Conservation (phyloP, 2,113 vertebrate genomes). For the Paramormyrops kingsleyae region DNA sequence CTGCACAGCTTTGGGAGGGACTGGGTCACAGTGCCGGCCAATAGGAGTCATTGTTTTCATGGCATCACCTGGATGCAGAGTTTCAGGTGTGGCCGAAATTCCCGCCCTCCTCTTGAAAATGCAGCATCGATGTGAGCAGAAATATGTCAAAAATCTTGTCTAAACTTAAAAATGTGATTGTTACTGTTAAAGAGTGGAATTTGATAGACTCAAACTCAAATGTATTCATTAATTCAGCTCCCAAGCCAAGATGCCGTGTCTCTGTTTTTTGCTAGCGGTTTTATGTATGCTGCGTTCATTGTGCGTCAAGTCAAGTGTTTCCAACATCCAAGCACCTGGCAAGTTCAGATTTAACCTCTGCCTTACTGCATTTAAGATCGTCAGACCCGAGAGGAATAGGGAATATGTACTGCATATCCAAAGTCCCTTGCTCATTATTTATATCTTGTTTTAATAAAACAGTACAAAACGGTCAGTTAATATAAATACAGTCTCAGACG, state of each 20-base stretch:
- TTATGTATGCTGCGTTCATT: neutral
- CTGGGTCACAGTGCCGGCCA: slow-evolving; percentile 52
- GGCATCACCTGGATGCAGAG: slow-evolving; percentile 22
- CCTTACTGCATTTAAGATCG: slow-evolving; percentile 68
- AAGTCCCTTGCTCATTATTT: slow-evolving; percentile 45
- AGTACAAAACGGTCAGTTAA: slow-evolving; percentile 25
- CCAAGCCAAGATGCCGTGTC: neutral
- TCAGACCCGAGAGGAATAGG: slow-evolving; percentile 45
- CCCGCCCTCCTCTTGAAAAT: slow-evolving; percentile 40
- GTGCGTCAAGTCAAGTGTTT: slow-evolving; percentile 31
- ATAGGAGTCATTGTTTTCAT: slow-evolving; percentile 60
- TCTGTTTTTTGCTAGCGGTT: neutral
- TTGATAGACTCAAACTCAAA: neutral
- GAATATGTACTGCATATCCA: slow-evolving; percentile 41
- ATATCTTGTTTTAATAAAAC: slow-evolving; percentile 30
- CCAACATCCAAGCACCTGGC: slow-evolving; percentile 35
- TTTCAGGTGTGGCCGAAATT: slow-evolving; percentile 43
- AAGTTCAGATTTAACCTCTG: slow-evolving; percentile 48
- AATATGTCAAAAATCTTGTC: neutral
- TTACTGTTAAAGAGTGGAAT: neutral
- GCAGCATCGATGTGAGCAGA: slow-evolving; percentile 21
- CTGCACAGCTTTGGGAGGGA: slow-evolving; percentile 3
- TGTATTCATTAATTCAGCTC: neutral
- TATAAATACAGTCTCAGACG: slow-evolving; percentile 74
- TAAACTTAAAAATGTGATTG: neutral